phyloP scores from a whole-genome alignment of 2,797 vertebrate genomes.

The Echeneis naucrates region DNA sequence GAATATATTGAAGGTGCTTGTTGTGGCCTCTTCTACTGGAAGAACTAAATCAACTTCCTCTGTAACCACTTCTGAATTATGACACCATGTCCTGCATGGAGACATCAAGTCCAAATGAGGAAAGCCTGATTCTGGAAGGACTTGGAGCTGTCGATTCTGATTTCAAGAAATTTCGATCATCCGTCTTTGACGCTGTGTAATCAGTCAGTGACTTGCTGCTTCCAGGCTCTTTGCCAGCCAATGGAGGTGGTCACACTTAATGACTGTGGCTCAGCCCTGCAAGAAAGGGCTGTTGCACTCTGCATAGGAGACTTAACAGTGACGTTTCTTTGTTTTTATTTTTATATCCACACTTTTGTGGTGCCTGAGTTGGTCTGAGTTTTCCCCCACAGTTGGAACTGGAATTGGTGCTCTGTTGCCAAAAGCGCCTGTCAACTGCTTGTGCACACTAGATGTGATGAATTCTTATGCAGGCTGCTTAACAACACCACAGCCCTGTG shows the following conservation, averaged over 20 bases:
- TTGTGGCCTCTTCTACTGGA: conserved; percentile 32
- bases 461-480: conserved; percentile 28
- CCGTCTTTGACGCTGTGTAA: neutral
- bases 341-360: conserved; percentile 37
- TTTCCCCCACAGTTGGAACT: conserved; percentile 37
- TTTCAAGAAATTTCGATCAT: neutral
- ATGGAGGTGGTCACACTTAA: neutral
- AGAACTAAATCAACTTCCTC: conserved; percentile 23
- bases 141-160: conserved; percentile 5
- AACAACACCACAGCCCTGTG: conserved; percentile 10
- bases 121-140: conserved; percentile 7
- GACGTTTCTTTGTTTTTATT: conserved; percentile 34
- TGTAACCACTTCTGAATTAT: conserved; percentile 54
- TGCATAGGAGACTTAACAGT: conserved; percentile 3
- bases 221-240: neutral
- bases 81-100: conserved; percentile 23
- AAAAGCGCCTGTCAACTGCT: conserved; percentile 8
- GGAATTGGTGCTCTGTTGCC: conserved; percentile 21
- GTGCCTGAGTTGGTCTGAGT: neutral
- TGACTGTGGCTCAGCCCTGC: conserved; percentile 17
- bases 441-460: conserved; percentile 32
- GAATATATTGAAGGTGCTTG: conserved; percentile 5
- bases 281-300: conserved; percentile 20
- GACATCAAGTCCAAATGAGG: conserved; percentile 1
- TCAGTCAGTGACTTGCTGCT: neutral